Percentiles rank a stretch among this genome's conserved stretches.
Evolutionary conservation across 2,888 invertebrate genomes (phyloP).

Genomic region (Sesia apiformis): DNA sequence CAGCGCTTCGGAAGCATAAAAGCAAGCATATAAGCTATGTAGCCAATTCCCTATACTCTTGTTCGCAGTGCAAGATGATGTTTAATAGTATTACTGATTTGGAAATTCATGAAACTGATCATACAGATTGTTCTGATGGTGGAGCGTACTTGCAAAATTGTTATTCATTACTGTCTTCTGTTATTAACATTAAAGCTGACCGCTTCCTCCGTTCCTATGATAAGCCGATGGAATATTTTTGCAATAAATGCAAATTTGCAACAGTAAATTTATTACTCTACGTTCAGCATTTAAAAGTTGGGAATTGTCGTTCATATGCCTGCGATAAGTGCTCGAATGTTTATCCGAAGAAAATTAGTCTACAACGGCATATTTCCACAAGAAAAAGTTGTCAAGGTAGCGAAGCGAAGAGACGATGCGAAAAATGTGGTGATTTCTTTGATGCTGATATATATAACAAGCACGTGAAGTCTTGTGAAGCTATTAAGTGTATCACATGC

Average conservation of each 20-base stretch:
- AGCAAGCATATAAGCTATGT: constrained; percentile 22
- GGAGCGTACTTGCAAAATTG: constrained; percentile 28
- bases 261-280: constrained; percentile 16
- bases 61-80: constrained; percentile 33
- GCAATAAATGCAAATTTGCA: constrained; percentile 23
- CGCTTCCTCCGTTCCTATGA: constrained; percentile 21
- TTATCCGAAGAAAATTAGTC: constrained; percentile 15
- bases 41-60: constrained; percentile 16
- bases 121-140: constrained; percentile 16
- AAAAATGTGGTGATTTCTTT: constrained; percentile 23
- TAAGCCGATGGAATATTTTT: constrained; percentile 17
- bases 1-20: constrained; percentile 23
- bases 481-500: constrained; percentile 37
- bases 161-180: constrained; percentile 28
- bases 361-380: constrained; percentile 19
- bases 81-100: constrained; percentile 22
- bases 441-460: constrained; percentile 2
- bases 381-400: not conserved
- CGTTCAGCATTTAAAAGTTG: constrained; percentile 27
- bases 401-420: constrained; percentile 14
- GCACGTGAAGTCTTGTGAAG: constrained; percentile 29
- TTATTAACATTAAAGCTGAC: constrained; percentile 32
- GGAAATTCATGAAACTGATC: constrained; percentile 26
- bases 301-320: constrained; percentile 18
- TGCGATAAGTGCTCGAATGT: constrained; percentile 37